A percentile compares a stretch with the other conserved stretches of the same genome.
Conservation (phyloP, 2,888 invertebrate species). For the Copidosoma aretas region DNA sequence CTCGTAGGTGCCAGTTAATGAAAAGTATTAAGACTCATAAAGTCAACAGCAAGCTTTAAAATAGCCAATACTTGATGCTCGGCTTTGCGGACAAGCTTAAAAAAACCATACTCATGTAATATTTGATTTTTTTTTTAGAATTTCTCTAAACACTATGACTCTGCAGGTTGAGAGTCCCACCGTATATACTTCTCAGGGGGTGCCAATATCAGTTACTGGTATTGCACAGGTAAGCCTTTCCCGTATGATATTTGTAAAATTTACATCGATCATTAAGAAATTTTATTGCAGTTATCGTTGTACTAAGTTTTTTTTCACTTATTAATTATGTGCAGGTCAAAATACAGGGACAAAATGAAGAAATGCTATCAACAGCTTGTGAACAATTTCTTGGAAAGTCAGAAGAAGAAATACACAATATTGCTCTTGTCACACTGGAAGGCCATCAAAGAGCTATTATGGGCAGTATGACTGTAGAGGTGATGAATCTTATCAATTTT, state of each 20-base stretch:
- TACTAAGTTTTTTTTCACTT: background rate
- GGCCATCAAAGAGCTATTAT: constrained; percentile 95
- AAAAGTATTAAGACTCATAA: constrained; percentile 10
- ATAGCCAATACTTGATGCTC: no score
- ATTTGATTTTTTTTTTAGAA: constrained; percentile 67
- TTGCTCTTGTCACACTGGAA: constrained; percentile 89
- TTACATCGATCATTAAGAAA: no score
- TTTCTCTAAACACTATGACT: constrained; percentile 97
- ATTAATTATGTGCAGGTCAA: constrained; percentile 69
- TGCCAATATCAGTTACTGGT: constrained; percentile 95
- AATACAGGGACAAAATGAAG: constrained; percentile 87
- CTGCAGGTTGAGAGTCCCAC: constrained; percentile 94
- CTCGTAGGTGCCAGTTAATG: constrained; percentile 4
- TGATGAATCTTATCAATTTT: constrained; percentile 45
- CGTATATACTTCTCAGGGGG: constrained; percentile 95
- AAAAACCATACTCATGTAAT: no score
- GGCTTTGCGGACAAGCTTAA: no score
- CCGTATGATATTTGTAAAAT: background rate
- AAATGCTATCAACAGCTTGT: constrained; percentile 89
- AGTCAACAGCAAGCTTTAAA: background rate
- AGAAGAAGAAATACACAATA: constrained; percentile 87
- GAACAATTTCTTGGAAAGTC: constrained; percentile 92
- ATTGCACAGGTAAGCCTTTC: constrained; percentile 83
- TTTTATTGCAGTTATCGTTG: no score
- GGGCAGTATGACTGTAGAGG: constrained; percentile 96